These are phyloP conservation scores for Nasonia giraulti DNA, from an alignment of 1,140 invertebrate genomes.

Conservation along the genomic window DNA sequence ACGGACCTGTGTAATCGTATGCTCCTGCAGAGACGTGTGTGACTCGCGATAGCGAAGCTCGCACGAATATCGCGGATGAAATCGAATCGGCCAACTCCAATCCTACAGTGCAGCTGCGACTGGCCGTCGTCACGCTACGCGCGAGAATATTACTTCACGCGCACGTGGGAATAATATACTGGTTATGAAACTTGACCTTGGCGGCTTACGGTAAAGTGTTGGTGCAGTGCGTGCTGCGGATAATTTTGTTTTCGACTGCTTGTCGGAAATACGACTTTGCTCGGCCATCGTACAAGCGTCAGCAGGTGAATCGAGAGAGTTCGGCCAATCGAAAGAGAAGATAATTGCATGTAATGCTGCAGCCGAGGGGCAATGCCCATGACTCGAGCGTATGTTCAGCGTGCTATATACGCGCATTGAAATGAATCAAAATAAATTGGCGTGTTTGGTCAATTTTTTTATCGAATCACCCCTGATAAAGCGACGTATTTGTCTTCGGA, in stretches of 20 bases:
- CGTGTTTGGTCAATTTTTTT: conserved; percentile 17
- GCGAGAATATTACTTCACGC: conserved; percentile 14
- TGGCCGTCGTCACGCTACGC: neutral
- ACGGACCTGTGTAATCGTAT: neutral
- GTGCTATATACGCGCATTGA: neutral
- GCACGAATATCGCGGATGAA: conserved; percentile 45
- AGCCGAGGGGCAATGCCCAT: neutral
- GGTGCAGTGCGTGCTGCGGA: no score
- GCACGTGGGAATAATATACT: conserved; percentile 13
- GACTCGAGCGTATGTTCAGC: neutral
- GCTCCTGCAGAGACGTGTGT: no score
- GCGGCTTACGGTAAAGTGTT: neutral
- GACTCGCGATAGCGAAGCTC: neutral
- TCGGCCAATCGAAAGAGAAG: neutral
- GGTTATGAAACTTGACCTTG: conserved; percentile 27
- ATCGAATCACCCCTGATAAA: neutral
- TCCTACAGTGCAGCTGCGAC: neutral
- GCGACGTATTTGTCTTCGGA: neutral
- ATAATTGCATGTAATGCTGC: neutral
- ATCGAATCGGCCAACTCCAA: conserved; percentile 25
- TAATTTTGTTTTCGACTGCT: no score
- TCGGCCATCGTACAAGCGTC: no score
- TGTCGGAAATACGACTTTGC: no score
- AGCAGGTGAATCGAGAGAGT: neutral
- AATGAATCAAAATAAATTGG: conserved; percentile 9